Percentiles rank a stretch among this genome's conserved stretches.
These are phyloP conservation scores for Leptestheria dahalacensis DNA, from an alignment of 1,140 invertebrate species.

Conservation along the genomic window DNA sequence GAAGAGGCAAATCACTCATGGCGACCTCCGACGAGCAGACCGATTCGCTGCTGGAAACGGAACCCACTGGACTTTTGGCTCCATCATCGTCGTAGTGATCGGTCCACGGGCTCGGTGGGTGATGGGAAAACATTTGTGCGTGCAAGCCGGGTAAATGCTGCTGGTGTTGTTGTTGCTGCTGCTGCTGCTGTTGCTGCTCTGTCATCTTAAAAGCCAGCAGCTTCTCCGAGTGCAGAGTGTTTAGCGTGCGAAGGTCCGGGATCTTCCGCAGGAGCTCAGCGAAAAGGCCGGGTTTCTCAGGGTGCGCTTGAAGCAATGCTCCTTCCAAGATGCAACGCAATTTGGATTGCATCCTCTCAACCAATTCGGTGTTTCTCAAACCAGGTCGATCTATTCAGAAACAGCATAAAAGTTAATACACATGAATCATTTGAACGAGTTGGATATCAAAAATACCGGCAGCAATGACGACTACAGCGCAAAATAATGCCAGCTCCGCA, in stretches of 20 bases:
- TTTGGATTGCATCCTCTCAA: constrained; percentile 81
- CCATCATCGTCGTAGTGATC: constrained; percentile 43
- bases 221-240: constrained; percentile 91
- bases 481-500: constrained; percentile 84
- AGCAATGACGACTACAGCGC: constrained; percentile 85
- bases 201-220: constrained; percentile 82
- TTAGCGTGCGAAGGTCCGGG: constrained; percentile 83
- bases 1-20: constrained; percentile 40
- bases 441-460: constrained; percentile 43
- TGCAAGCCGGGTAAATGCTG: constrained; percentile 14
- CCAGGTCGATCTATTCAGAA: constrained; percentile 60
- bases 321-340: constrained; percentile 69
- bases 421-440: too few relatives aligned
- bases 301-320: constrained; percentile 62
- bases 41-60: constrained; percentile 69
- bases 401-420: constrained; percentile 6
- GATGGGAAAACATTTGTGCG: constrained; percentile 13
- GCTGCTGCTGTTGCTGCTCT: constrained; percentile 61
- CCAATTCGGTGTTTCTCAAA: constrained; percentile 73
- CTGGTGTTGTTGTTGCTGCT: constrained; percentile 36
- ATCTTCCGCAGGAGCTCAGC: constrained; percentile 83
- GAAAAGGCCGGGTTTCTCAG: constrained; percentile 53
- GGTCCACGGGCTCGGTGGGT: constrained; percentile 16
- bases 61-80: constrained; percentile 68
- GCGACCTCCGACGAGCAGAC: constrained; percentile 44